Conservation (phyloP, 53 echinoderm and acorn worm species). For the Stichopus horrens region DNA sequence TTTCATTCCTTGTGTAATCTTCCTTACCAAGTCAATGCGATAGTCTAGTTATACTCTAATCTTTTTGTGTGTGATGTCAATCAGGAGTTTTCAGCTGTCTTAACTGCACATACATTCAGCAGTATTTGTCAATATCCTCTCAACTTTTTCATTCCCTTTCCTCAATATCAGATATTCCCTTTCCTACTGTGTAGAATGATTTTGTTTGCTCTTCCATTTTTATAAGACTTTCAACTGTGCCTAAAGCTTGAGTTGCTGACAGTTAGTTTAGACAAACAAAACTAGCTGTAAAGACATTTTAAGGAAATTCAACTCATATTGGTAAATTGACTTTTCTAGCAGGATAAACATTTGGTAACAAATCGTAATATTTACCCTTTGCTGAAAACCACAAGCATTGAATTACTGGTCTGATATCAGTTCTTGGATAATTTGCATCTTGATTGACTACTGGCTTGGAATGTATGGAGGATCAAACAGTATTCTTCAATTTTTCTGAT, state of each 20-base stretch:
- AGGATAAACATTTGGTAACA: constrained; percentile 10
- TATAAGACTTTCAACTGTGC: background rate
- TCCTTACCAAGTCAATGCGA: too few species aligned
- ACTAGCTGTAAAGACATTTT: background rate
- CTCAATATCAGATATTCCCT: background rate
- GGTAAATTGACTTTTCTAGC: background rate
- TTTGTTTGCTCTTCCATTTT: background rate
- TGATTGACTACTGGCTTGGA: background rate
- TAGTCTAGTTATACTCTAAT: too few species aligned
- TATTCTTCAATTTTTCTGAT: too few species aligned
- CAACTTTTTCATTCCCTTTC: background rate
- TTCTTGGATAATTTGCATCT: background rate
- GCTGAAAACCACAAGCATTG: background rate
- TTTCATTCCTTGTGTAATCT: too few species aligned
- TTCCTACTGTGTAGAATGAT: background rate
- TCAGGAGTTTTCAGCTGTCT: too few species aligned
- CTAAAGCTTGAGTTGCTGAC: background rate
- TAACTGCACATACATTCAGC: too few species aligned
- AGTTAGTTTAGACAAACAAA: background rate
- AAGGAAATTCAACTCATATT: background rate
- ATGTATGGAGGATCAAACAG: background rate
- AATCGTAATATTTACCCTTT: constrained; percentile 2
- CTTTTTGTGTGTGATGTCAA: too few species aligned
- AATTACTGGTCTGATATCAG: background rate
- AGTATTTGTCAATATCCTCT: too few species aligned